Conservation (phyloP, 2,797 vertebrate species). For the Spinus pinus region DNA sequence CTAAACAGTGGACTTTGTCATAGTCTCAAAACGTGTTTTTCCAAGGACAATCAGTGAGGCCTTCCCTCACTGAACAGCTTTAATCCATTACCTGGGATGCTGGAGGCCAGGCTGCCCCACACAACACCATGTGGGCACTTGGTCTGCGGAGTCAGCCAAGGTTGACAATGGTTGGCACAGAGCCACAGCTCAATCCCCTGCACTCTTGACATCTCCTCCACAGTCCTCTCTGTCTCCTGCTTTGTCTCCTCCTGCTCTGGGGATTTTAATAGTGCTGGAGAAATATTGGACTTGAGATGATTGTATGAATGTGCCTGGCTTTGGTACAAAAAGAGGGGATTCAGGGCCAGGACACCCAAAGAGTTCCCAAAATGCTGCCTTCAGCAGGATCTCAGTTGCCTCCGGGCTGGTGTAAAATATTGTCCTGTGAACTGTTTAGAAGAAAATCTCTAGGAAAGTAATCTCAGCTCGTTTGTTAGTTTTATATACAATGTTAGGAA, state of each 20-base stretch:
- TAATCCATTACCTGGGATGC: background rate
- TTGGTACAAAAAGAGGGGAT: background rate
- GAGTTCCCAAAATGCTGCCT: background rate
- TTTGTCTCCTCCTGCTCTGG: background rate
- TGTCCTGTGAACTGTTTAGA: background rate
- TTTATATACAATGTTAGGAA: background rate
- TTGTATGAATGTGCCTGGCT: accelerated
- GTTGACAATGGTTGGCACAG: accelerated
- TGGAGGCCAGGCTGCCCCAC: background rate
- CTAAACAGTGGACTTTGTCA: background rate
- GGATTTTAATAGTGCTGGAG: background rate
- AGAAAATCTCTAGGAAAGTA: background rate
- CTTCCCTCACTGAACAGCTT: background rate
- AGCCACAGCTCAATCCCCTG: background rate
- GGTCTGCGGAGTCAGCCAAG: background rate
- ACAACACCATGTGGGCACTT: accelerated
- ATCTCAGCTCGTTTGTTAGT: background rate
- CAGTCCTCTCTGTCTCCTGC: background rate
- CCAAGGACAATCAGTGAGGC: background rate
- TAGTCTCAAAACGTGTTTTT: background rate
- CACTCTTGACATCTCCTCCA: background rate
- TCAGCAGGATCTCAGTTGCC: background rate
- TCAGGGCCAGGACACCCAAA: background rate
- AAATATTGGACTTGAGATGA: background rate
- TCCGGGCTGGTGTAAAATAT: background rate